Base-by-base conservation (phyloP, 1,140 invertebrate genomes). In the Stegodyphus mimosarum region DNA sequence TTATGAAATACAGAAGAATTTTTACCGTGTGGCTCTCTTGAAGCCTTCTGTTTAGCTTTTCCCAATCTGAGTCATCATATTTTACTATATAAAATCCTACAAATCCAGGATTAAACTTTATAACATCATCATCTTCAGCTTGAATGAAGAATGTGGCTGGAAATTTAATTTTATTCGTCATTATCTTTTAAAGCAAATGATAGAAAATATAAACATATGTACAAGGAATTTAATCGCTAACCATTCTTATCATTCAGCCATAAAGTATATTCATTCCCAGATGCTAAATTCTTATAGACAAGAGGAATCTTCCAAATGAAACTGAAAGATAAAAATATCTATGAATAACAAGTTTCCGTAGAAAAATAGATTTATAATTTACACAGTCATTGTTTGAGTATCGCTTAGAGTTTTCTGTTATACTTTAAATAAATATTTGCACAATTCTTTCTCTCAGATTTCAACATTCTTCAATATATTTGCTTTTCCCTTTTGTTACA, bases 81-180 rank as follows among this genome's bases (percentile, higher is more conserved):
- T 85, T 85, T 5, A 85, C 60, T 10, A 85, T 51, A 11, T 85
- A 85, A 78, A 71, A 85, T 51, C 83, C 83, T 18, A 78, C 83
- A 76, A 77, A 85, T 13, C 55, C 69, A 13, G 75, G 74, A 64
- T 85, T 85, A 15, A 85, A 85, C 18, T 85, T 76, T 5, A 85
- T 6, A 4, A 63, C 53, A 7, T 85, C 83, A 5, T 85, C 83
- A 13, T 60, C 15, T 11, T 13, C 7, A 13, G 83, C 74, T 10
- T 77, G 15, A 15, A 77, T 77, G 9, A 50, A 6, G 33, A 71
- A 85, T 6, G 83, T 78, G 63, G 13, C 83, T 85, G 33, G 55
- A 55, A 69, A 18, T 71, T 18, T 15, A 67, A 67, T 67, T 67
- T 67, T 18, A 7, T 67, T 67, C n/a, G 6, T 60, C 9, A 60